Conservation (phyloP, 2,888 invertebrate genomes). For the Drosophila koepferae region DNA sequence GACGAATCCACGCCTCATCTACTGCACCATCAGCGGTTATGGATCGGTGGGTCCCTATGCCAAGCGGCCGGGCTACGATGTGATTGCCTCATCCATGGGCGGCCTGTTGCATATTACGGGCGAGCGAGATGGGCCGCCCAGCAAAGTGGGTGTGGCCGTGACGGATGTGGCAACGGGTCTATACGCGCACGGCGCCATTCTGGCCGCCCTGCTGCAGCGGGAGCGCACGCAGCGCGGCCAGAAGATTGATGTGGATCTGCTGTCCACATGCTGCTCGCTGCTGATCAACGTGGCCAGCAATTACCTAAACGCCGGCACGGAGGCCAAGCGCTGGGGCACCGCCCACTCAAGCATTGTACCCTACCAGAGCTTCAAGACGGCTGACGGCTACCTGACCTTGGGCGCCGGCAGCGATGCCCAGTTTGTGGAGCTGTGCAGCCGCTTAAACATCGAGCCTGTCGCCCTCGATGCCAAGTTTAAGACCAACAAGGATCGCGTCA, state of each 20-base stretch:
- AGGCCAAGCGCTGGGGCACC: slow-evolving; percentile 94
- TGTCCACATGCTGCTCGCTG: slow-evolving; percentile 95
- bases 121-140: slow-evolving; percentile 92
- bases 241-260: slow-evolving; percentile 96
- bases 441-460: slow-evolving; percentile 88
- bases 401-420: slow-evolving; percentile 95
- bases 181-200: slow-evolving; percentile 97
- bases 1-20: slow-evolving; percentile 92
- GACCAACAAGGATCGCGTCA: slow-evolving; percentile 91
- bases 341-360: slow-evolving; percentile 97
- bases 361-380: slow-evolving; percentile 94
- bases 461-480: slow-evolving; percentile 88
- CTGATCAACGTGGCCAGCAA: slow-evolving; percentile 95
- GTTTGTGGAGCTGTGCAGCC: slow-evolving; percentile 90
- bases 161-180: slow-evolving; percentile 98
- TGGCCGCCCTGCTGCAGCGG: slow-evolving; percentile 94
- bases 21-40: slow-evolving; percentile 97
- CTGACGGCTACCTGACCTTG: slow-evolving; percentile 93
- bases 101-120: slow-evolving; percentile 97
- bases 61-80: slow-evolving; percentile 96
- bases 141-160: slow-evolving; percentile 96
- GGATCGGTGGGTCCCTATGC: slow-evolving; percentile 95
- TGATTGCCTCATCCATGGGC: slow-evolving; percentile 96
- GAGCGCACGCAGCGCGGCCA: slow-evolving; percentile 93
- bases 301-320: slow-evolving; percentile 93